Evolutionary conservation across 2,113 vertebrate genomes (phyloP).

Genomic region (Hemiprocne comata): DNA sequence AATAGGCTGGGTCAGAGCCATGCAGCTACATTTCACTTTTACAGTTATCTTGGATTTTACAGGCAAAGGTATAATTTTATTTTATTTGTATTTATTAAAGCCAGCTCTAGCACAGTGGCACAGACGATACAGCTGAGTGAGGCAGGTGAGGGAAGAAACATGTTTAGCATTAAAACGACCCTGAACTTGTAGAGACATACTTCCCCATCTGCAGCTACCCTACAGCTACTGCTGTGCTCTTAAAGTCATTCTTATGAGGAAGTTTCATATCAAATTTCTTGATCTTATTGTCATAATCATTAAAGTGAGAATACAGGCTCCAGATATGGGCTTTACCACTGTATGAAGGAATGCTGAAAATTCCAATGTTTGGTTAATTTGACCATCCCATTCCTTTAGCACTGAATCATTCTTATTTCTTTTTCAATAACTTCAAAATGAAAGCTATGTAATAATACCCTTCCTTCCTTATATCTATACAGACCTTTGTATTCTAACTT

Average conservation of each 20-base stretch:
- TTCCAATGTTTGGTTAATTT: neutral
- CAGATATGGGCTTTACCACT: neutral
- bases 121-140: neutral
- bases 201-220: neutral
- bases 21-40: neutral
- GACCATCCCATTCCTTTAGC: neutral
- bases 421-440: neutral
- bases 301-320: neutral
- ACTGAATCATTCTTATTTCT: neutral
- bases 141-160: neutral
- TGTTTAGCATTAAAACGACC: neutral
- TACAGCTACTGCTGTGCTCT: neutral
- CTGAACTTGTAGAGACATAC: neutral
- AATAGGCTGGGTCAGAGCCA: neutral
- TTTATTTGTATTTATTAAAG: conserved; percentile 14
- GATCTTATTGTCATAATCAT: neutral
- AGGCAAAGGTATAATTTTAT: neutral
- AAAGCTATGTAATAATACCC: neutral
- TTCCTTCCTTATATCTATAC: neutral
- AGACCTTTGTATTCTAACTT: neutral
- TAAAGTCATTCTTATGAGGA: neutral
- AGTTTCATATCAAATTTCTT: conserved; percentile 3
- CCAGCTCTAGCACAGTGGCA: neutral
- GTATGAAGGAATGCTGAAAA: neutral
- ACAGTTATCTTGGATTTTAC: neutral